Evolutionary conservation across 2,888 invertebrate species (phyloP), one percentile per base, ranked within the genome.

Genomic region (Barypeithes pellucidus): DNA sequence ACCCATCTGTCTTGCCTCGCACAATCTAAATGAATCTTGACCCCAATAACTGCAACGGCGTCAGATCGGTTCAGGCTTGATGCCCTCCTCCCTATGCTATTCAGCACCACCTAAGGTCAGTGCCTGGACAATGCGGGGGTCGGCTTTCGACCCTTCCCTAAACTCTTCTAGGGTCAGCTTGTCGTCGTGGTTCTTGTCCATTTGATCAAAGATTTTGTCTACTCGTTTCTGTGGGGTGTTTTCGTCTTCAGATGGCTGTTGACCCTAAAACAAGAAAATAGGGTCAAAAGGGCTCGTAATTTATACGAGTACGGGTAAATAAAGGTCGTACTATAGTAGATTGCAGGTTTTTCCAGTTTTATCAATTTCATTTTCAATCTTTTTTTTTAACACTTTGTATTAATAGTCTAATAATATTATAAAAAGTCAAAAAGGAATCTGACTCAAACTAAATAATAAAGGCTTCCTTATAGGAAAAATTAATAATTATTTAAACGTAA

Each of bases 131-230:
- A 99, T 99, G 86, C 76, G 92, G 39, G 98, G 98, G 88, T 99
- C 98, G 69, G 97, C 97, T 88, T 99, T 98, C 88, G 97, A 97
- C 79, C 98, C 98, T 88, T 98, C 97, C 82, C 97, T 92, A 89
- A 97, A 97, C 87, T 98, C 97, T 83, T 98, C 98, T 80, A 98
- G 90, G 52, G 97, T 97, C 80, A 98, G 90, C 81, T 95, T 92
- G 87, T 98, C 97, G 87, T 98, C 98, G 88, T 98, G 97, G 87
- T 99, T 97, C 89, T 95, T 98, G 88, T 99, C 99, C 97, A 98
- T 97, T 86, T 98, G 97, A 87, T 97, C 96, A 89, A 99, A 99
- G 85, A 99, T 99, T 88, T 97, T 97, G 88, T 98, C 98, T 77
- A 98, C 98, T 84, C 98, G 91, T 86, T 97, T 97, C 86, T 98